Base-by-base conservation (phyloP, 1,140 invertebrate species). In the Diuraphis noxia region DNA sequence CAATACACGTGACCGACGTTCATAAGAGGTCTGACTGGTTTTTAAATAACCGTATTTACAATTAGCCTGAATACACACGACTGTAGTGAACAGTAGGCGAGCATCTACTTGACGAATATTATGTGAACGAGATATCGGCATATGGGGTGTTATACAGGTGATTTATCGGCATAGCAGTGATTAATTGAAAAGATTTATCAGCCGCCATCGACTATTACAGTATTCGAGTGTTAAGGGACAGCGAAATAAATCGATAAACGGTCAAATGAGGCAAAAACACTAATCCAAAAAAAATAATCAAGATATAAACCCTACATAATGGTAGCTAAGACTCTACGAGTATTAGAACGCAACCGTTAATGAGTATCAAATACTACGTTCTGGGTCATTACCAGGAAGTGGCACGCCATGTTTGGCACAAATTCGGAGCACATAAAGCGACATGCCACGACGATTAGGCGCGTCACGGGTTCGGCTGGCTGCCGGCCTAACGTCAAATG, bases 351-450 rank as follows among this genome's bases (percentile, higher is more conserved):
- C 34, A 36, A n/a, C 30, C 4, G 25, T 41, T 17, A 23, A 30
- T 5, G 38, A 23, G 3, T 25, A 25, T n/a, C 6, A 17, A 25
- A 36, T 38, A 40, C 79, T 3, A 0, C 23, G 40, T 89, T 77
- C 34, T 41, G 56, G 88, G 88, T 90, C 88, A 90, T 5, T n/a
- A 90, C 72, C 87, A 90, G 38, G n/a, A 90, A 90, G 63, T 90
- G 36, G 72, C 72, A 79, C 88, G 63, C 56, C 63, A 77, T 77
- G 63, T 90, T 79, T 79, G 41, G 88, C 88, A 43, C 88, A 5
- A 46, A 81, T 81, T 81, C 34, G 85, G 23, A 86, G 10, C 10
- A 86, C 9, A 52, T 8, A 84, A 41, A 86, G 17, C 2, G 1
- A 36, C n/a, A 30, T n/a, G 21, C 46, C 19, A 9, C 34, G 10